A percentile compares a stretch with the other conserved stretches of the same genome.
Evolutionary conservation across 2,113 vertebrate species (phyloP).

Genomic region (Sigmodon hispidus): DNA sequence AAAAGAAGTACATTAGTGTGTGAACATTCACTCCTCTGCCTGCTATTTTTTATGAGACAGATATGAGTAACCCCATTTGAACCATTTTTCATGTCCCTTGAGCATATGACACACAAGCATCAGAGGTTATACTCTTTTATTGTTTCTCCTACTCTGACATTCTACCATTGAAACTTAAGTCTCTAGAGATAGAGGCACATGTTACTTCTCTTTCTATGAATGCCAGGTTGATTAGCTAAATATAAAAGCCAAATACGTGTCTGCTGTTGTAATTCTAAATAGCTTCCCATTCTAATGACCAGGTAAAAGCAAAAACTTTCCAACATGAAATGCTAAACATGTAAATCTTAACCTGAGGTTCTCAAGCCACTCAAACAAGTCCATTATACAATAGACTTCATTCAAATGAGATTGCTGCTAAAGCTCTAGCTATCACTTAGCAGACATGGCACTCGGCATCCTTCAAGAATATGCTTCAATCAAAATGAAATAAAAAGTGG

Average conservation of each 20-base stretch:
- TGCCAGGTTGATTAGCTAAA: not conserved
- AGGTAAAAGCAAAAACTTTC: slow-evolving; percentile 8
- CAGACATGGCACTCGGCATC: slow-evolving; percentile 45
- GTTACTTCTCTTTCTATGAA: slow-evolving; percentile 32
- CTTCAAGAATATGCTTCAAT: slow-evolving; percentile 56
- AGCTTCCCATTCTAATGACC: not conserved
- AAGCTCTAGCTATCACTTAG: slow-evolving; percentile 59
- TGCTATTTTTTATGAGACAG: not conserved
- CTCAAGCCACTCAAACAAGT: not conserved
- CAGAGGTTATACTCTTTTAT: not conserved
- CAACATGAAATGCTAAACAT: not conserved
- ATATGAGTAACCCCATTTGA: not conserved
- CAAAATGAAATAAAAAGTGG: slow-evolving; percentile 74
- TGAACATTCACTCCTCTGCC: not conserved
- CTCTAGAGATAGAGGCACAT: not conserved
- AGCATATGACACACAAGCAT: not conserved
- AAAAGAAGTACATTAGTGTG: not conserved
- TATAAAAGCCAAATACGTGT: not conserved
- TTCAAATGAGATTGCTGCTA: slow-evolving; percentile 48
- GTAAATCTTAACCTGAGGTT: not conserved
- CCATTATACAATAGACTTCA: not conserved
- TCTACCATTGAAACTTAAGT: not conserved
- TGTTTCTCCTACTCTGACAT: not conserved
- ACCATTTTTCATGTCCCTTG: not conserved
- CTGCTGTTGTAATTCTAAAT: not conserved